Conservation (phyloP, 2,797 vertebrate genomes). For the Sphenodon punctatus region DNA sequence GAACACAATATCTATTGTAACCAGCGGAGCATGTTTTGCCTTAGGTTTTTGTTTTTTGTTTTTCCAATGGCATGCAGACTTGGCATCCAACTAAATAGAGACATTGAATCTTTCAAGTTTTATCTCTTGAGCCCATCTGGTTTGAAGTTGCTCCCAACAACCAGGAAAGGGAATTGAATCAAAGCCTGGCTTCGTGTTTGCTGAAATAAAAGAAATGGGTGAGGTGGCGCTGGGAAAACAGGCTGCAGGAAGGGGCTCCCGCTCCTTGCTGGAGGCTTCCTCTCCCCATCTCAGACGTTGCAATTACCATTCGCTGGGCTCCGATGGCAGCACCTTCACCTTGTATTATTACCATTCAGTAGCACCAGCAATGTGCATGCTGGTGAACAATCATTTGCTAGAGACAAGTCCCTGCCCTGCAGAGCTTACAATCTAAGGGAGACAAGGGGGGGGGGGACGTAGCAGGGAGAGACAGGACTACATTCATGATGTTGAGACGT, state of each 20-base stretch:
- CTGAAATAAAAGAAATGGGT: constrained; percentile 74
- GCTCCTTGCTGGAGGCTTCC: not conserved
- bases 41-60: constrained; percentile 7
- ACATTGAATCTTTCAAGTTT: constrained; percentile 72
- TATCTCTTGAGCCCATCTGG: constrained; percentile 80
- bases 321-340: too few species aligned
- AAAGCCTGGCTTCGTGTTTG: constrained; percentile 73
- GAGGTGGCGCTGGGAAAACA: constrained; percentile 59
- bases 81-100: constrained; percentile 72
- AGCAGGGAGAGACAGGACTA: too few species aligned
- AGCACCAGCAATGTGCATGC: too few species aligned
- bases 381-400: too few species aligned
- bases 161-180: constrained; percentile 81
- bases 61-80: constrained; percentile 63
- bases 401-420: too few species aligned
- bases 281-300: not conserved
- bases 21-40: not conserved
- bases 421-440: too few species aligned
- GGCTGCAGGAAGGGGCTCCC: constrained; percentile 11
- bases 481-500: too few species aligned
- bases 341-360: too few species aligned
- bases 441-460: too few species aligned
- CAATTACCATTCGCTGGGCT: too few species aligned
- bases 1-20: constrained; percentile 38
- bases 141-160: constrained; percentile 79